These are phyloP conservation scores for Caenorhabditis doughertyi DNA, from an alignment of 2,888 invertebrate genomes.

Conservation along the genomic window DNA sequence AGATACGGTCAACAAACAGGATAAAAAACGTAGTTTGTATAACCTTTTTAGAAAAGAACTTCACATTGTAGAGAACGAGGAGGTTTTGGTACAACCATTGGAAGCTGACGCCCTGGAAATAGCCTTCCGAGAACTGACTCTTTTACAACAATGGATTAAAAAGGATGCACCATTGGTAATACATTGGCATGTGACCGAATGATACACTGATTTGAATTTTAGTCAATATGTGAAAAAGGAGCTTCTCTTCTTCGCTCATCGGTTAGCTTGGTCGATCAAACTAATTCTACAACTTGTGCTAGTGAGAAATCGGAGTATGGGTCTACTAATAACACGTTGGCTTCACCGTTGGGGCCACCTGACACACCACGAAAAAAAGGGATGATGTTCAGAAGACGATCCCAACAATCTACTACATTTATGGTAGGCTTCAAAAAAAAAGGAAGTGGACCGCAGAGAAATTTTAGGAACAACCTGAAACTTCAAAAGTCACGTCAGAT, in stretches of 20 bases:
- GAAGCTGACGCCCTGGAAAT: conserved; percentile 43
- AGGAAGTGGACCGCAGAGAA: no score
- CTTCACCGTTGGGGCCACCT: not conserved
- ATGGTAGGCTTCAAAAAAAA: not conserved
- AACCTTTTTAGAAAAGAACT: no score
- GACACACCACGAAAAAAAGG: not conserved
- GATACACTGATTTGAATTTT: not conserved
- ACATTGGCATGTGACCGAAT: not conserved
- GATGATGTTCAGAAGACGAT: conserved; percentile 3
- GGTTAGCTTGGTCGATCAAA: not conserved
- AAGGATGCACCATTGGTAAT: not conserved
- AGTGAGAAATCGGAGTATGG: conserved; percentile 24
- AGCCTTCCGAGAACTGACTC: conserved; percentile 16
- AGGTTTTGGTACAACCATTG: not conserved
- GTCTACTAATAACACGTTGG: not conserved
- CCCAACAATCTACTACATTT: not conserved
- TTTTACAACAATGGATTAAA: conserved; percentile 23
- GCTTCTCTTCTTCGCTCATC: conserved; percentile 3
- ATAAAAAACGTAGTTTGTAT: conserved; percentile 3
- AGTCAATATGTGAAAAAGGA: conserved; percentile 18
- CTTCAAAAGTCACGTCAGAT: conserved; percentile 42
- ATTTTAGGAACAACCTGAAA: conserved; percentile 25
- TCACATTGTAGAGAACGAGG: not conserved
- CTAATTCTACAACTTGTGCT: not conserved
- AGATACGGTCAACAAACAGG: not conserved